Percentiles rank a stretch among this genome's conserved stretches.
phyloP scores from a whole-genome alignment of 2,888 invertebrate species.

The Apotomis capreana region DNA sequence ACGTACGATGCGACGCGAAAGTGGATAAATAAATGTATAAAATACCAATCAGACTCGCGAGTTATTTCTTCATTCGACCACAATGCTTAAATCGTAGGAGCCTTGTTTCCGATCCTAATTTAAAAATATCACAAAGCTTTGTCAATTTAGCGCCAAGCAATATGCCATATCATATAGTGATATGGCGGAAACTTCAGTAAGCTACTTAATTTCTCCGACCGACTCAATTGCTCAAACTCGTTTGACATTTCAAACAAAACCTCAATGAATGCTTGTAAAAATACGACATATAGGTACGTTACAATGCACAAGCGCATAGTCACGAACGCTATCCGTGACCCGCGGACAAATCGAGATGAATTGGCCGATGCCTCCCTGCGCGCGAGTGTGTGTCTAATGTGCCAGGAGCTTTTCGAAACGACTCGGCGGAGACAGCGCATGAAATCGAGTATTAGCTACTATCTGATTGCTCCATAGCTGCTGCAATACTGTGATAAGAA shows the following conservation, averaged over 20 bases:
- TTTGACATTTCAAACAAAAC: constrained; percentile 3
- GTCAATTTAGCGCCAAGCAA: no score
- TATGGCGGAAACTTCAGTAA: not conserved
- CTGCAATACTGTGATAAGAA: constrained; percentile 18
- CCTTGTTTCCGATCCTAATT: no score
- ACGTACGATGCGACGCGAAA: no score
- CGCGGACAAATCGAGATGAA: constrained; percentile 80
- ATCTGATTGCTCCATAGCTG: constrained; percentile 24
- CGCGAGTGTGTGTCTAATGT: constrained; percentile 32
- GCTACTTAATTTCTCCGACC: not conserved
- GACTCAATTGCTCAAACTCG: not conserved
- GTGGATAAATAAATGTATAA: no score
- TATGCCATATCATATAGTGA: no score
- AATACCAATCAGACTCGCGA: no score
- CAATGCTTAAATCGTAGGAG: no score
- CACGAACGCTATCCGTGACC: constrained; percentile 74
- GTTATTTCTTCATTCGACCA: no score
- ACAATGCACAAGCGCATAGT: constrained; percentile 51
- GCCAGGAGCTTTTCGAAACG: constrained; percentile 52
- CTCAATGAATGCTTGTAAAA: constrained; percentile 23
- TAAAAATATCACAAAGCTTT: no score
- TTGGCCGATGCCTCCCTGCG: constrained; percentile 60
- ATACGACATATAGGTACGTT: constrained; percentile 27
- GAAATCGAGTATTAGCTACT: constrained; percentile 35
- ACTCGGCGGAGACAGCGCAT: constrained; percentile 33